Evolutionary conservation across 92 coral and sea anemone genomes (phyloP), one percentile per base, ranked within the genome.

Genomic region (Porites evermanni): DNA sequence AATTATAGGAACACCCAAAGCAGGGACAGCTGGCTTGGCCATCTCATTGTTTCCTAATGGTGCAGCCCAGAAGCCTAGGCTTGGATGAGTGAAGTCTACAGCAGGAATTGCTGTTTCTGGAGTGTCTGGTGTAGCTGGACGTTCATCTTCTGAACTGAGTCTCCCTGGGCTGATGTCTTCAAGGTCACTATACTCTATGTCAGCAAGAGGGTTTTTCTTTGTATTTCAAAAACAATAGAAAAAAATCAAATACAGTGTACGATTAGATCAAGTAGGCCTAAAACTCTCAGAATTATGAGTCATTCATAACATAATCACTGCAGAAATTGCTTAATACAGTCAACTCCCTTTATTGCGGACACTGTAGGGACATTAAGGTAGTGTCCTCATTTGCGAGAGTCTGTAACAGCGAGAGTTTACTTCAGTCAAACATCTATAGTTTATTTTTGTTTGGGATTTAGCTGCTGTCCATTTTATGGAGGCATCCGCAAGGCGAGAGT

Each of bases 61-160:
- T 8, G 91, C 78, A 19, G 92, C 89, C 96, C 96, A 93, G 87
- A 91, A 93, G 12, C 95, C 95, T 44, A 94, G 79, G 68, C 89
- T 91, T 20, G 95, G 92, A 88, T 94, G 98, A 32, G 92, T 88
- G 75, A 94, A 94, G 80, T 92, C 98, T 26, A 56, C 24, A 7
- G 95, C 84, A n/a, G 98, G 98, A n/a, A 75, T 77, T 1, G 98
- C 98, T 8, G 98, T 94, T 71, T 94, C 98, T 3, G 98, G 98
- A 5, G 98, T 94, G 51, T 87, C 93, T 32, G 98, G 98, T 18
- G 93, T 83, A 21, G 83, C 52, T 24, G 90, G 84, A 7, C 72
- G 17, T 12, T 67, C 79, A 2, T 32, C n/a, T 12, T 74, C 82
- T 7, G 66, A 32, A 29, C 83, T 78, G 58, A 69, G 60, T 18